phyloP scores from a whole-genome alignment of 1,140 invertebrate species.

The Cyphomyrmex costatus region DNA sequence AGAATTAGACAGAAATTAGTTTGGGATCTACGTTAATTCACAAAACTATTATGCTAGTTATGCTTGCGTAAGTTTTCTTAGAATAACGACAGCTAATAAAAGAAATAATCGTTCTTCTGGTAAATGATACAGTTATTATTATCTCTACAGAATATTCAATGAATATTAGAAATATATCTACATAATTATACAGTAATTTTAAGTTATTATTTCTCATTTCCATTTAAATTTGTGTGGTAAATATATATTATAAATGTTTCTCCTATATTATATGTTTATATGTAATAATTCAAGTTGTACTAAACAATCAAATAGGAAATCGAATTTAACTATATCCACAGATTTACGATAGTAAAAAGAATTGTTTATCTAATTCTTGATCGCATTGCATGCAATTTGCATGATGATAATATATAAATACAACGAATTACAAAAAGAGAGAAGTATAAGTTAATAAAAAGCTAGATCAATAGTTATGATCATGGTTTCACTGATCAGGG shows the following conservation, averaged over 20 bases:
- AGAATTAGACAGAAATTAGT: conserved; percentile 59
- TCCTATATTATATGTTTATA: not conserved
- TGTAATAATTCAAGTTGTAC: not conserved
- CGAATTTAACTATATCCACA: not conserved
- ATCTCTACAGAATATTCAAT: conserved; percentile 9
- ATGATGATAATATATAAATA: not conserved
- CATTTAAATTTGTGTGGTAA: not conserved
- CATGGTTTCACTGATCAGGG: conserved; percentile 70
- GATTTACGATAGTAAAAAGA: not conserved
- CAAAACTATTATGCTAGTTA: conserved; percentile 7
- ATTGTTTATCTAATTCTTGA: not conserved
- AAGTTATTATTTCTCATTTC: not conserved
- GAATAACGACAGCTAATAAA: conserved; percentile 18
- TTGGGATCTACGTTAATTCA: conserved; percentile 36
- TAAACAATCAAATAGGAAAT: not conserved
- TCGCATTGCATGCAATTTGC: conserved; percentile 3
- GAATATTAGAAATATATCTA: not conserved
- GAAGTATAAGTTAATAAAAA: conserved; percentile 45
- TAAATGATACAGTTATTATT: conserved; percentile 38
- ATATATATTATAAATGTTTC: conserved; percentile 19
- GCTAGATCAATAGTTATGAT: conserved; percentile 73
- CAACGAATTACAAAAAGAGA: not conserved
- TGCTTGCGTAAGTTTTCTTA: conserved; percentile 47
- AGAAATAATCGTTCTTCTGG: conserved; percentile 15
- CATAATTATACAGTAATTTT: not conserved